Percentiles rank a stretch among this genome's conserved stretches.
These are phyloP conservation scores for Cathartes aura DNA, from an alignment of 2,113 vertebrate species.

Conservation along the genomic window DNA sequence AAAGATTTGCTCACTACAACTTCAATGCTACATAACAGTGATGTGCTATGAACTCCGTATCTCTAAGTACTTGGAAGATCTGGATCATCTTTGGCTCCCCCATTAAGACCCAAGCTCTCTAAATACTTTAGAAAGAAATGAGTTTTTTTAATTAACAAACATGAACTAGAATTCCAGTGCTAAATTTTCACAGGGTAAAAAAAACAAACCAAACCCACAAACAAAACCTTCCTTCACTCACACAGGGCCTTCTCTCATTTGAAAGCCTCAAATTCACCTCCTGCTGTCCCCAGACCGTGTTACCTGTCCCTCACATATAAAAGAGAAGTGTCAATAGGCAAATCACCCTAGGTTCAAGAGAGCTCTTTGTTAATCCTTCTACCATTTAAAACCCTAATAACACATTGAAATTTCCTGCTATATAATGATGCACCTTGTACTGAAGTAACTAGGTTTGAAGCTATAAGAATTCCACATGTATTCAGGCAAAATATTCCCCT, in stretches of 20 bases:
- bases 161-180: not conserved
- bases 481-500: not conserved
- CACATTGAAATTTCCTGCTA: not conserved
- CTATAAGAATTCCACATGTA: not conserved
- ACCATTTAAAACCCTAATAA: not conserved
- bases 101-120: not conserved
- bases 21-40: not conserved
- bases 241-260: not conserved
- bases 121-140: not conserved
- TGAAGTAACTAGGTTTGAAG: not conserved
- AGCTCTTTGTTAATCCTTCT: not conserved
- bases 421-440: not conserved
- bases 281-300: too few species aligned
- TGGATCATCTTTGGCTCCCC: not conserved
- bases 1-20: not conserved
- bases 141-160: not conserved
- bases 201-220: not conserved
- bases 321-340: not conserved
- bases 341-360: not conserved
- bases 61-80: not conserved
- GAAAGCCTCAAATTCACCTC: not conserved
- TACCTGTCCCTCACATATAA: not conserved
- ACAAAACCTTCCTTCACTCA: not conserved
- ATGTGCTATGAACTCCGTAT: accelerated
- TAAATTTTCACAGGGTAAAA: not conserved